Percentiles rank a stretch among this genome's conserved stretches.
These are phyloP conservation scores for Ophioderma brevispina DNA, from an alignment of 35 echinoderm and acorn worm genomes.

Conservation along the genomic window DNA sequence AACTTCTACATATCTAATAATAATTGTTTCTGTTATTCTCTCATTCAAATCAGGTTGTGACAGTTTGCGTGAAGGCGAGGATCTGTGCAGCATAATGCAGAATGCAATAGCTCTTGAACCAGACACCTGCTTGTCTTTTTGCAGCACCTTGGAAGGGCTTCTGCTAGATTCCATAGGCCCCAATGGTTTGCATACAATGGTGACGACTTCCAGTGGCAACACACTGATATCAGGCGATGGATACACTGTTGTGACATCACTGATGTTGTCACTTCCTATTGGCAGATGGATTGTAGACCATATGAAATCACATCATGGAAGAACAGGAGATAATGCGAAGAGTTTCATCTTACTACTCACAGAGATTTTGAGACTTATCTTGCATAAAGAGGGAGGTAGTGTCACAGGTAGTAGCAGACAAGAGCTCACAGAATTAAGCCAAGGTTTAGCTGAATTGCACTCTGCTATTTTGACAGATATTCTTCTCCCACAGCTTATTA, in stretches of 20 bases:
- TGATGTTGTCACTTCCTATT: slow-evolving; percentile 22
- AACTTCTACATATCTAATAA: no score
- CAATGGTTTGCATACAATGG: slow-evolving; percentile 32
- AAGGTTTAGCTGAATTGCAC: neutral
- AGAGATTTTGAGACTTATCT: slow-evolving; percentile 18
- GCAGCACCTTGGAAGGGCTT: slow-evolving; percentile 22
- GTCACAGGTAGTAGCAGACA: neutral
- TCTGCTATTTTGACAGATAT: neutral
- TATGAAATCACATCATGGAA: slow-evolving; percentile 8
- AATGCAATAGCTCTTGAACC: neutral
- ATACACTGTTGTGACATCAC: slow-evolving; percentile 23
- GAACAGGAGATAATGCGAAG: slow-evolving; percentile 27
- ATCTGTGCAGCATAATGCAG: neutral
- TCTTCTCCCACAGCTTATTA: neutral
- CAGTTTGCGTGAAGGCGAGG: no score
- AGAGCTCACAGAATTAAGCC: neutral
- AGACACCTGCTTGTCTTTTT: neutral
- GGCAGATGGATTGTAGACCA: slow-evolving; percentile 18
- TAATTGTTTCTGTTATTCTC: no score
- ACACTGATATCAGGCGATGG: slow-evolving; percentile 30
- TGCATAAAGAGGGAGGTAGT: neutral
- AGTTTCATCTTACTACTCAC: slow-evolving; percentile 10
- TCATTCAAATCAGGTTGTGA: no score
- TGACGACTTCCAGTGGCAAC: neutral
- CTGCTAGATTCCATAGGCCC: slow-evolving; percentile 7